These are phyloP conservation scores for Drosophila burlai DNA, from an alignment of 1,140 invertebrate genomes.

Conservation along the genomic window DNA sequence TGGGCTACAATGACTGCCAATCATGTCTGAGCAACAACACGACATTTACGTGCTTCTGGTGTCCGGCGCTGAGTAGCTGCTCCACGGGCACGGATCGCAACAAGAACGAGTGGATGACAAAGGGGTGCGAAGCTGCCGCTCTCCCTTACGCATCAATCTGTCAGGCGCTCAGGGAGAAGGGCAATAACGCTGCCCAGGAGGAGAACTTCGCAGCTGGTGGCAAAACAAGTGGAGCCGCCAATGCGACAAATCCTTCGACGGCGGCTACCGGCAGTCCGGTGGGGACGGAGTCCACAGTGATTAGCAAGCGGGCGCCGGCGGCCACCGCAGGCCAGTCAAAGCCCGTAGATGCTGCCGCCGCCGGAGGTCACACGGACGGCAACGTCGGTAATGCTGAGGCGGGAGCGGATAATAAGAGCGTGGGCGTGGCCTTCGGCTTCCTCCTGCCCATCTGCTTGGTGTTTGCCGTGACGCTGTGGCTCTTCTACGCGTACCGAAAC, in stretches of 20 bases:
- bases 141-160: constrained; percentile 85
- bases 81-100: constrained; percentile 94
- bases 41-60: constrained; percentile 94
- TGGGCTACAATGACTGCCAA: constrained; percentile 91
- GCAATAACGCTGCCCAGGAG: too few species aligned
- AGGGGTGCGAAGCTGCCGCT: constrained; percentile 88
- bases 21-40: constrained; percentile 88
- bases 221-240: too few species aligned
- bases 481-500: constrained; percentile 97
- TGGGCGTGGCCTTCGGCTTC: constrained; percentile 77
- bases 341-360: too few species aligned
- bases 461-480: constrained; percentile 89
- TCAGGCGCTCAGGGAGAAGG: constrained; percentile 75
- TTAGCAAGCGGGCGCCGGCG: too few species aligned
- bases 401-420: constrained; percentile 62
- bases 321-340: too few species aligned
- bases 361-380: too few species aligned
- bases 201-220: too few species aligned
- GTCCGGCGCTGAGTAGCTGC: constrained; percentile 91
- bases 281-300: too few species aligned
- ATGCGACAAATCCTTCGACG: too few species aligned
- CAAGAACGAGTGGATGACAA: constrained; percentile 94
- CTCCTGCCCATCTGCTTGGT: constrained; percentile 82
- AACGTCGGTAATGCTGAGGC: constrained; percentile 42
- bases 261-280: too few species aligned